A percentile compares a stretch with the other conserved stretches of the same genome.
Conservation (phyloP, 2,888 invertebrate genomes). For the Ferrisia virgata region DNA sequence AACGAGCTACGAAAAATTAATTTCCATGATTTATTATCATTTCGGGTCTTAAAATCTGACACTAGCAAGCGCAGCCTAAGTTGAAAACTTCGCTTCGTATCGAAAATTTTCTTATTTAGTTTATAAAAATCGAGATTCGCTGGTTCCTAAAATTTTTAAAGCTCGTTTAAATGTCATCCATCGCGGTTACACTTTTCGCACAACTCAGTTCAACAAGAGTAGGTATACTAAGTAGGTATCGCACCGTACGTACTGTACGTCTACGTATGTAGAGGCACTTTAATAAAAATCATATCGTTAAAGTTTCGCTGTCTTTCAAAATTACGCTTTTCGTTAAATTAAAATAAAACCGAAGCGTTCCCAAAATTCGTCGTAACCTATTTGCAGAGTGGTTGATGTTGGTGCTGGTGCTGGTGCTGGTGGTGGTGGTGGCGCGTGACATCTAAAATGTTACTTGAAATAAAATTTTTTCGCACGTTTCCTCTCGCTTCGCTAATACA, state of each 20-base stretch:
- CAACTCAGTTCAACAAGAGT: neutral
- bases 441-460: no score
- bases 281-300: neutral
- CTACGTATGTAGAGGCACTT: no score
- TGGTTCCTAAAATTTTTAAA: neutral
- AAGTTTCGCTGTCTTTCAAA: no score
- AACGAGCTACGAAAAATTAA: neutral
- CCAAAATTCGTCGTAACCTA: neutral
- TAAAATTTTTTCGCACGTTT: no score
- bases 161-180: neutral
- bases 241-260: no score
- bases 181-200: neutral
- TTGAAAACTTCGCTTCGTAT: neutral
- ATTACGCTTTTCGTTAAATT: neutral
- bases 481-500: no score
- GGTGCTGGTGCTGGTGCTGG: no score
- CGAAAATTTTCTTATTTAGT: neutral
- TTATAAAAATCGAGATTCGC: neutral
- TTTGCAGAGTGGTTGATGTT: neutral
- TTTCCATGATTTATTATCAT: slow-evolving; percentile 12
- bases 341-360: neutral
- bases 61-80: no score
- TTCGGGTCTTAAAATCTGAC: slow-evolving; percentile 2
- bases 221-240: neutral
- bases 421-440: no score